Base-by-base conservation (phyloP, 2,797 vertebrate genomes). In the Momotus momota region DNA sequence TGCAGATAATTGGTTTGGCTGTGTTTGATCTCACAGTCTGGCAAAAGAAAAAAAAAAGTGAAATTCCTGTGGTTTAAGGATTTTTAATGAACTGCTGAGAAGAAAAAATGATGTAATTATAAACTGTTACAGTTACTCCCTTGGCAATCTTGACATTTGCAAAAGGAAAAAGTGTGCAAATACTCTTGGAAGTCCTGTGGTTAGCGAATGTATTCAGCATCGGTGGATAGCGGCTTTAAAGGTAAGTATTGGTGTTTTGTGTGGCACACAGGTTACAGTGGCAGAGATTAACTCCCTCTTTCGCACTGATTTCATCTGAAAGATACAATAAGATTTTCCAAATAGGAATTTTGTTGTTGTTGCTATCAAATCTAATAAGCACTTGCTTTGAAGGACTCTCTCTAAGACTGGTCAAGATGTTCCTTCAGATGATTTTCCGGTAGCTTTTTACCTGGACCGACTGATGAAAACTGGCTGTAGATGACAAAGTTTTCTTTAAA, bases 91-190 rank as follows among this genome's bases (percentile, higher is more conserved):
- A 83, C 62, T 88, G 58, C 75, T 88, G 69, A 93, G 90, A 94
- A 72, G 75, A 41, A 88, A 79, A 94, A 93, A 38, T 71, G 1
- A 73, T 90, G 22, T 46, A 80, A 92, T 90, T 94, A 77, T 88
- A 82, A 90, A 94, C 80, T 67, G 33, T 79, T 96, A 46, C 40
- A 29, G 60, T 93, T 96, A 88, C 96, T 93, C 86, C 67, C 55
- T 82, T 82, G 88, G 86, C 93, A 80, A 90, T 96, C 86, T 86
- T 90, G 90, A 94, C 73, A 94, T 93, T 95, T 96, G 61, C 60
- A 82, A 85, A 93, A 86, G 41, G 51, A 88, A 31, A 21, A 88
- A 91, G 8, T 79, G 29, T 15, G 2, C 75, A 86, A 88, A 81
- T 70, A 57, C 31, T 66, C 70, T 69, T 91, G 58, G 29, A 91